These are phyloP conservation scores for Lutjanus erythropterus DNA, from an alignment of 2,113 vertebrate genomes.

Conservation along the genomic window DNA sequence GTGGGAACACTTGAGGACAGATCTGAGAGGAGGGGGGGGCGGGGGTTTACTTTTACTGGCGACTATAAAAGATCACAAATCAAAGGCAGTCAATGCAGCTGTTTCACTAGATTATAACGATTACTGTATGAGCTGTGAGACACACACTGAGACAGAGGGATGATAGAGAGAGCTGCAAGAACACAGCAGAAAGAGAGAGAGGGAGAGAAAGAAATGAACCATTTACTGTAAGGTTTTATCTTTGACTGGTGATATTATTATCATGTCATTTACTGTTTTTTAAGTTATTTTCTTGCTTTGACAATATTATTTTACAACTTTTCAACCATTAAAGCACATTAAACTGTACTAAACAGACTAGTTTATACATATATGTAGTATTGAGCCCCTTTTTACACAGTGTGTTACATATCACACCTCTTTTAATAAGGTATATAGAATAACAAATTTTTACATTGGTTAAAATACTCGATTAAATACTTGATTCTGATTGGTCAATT, in stretches of 20 bases:
- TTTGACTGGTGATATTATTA: not conserved
- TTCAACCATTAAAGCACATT: not conserved
- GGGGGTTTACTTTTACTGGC: slow-evolving; percentile 50
- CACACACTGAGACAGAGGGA: slow-evolving; percentile 8
- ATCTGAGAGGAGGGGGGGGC: slow-evolving; percentile 1
- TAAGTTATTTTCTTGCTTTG: not conserved
- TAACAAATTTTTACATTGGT: too few relatives aligned
- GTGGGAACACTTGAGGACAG: slow-evolving; percentile 52
- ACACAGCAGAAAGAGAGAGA: not conserved
- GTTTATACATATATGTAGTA: not conserved
- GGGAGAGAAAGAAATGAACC: not conserved
- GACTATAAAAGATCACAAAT: slow-evolving; percentile 70
- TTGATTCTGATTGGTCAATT: too few relatives aligned
- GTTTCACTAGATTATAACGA: slow-evolving; percentile 61
- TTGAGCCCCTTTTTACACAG: too few relatives aligned
- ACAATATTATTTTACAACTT: not conserved
- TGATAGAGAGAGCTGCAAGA: slow-evolving; percentile 9
- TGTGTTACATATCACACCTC: too few relatives aligned
- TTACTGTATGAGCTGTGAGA: slow-evolving; percentile 40
- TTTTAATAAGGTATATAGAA: too few relatives aligned
- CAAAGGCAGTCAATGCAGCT: slow-evolving; percentile 64
- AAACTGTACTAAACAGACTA: too few relatives aligned
- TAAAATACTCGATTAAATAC: too few relatives aligned
- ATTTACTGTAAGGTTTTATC: not conserved
- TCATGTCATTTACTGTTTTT: not conserved